Evolutionary conservation across 2,888 invertebrate species (phyloP).

Genomic region (Mythimna ferrago): DNA sequence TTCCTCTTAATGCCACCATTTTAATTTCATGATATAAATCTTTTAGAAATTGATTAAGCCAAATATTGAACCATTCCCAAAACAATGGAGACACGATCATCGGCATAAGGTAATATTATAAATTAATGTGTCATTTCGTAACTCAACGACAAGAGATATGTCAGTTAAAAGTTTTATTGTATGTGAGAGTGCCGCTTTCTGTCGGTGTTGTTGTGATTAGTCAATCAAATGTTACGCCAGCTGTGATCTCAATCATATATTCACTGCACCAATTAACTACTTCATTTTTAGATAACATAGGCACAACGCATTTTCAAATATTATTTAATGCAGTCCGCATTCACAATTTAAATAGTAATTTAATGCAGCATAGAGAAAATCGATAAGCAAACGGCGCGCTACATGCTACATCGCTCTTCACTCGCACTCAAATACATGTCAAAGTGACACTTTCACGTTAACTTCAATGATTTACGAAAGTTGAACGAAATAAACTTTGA

Average conservation of each 20-base stretch:
- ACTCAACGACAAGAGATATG: slow-evolving; percentile 30
- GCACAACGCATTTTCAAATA: slow-evolving; percentile 77
- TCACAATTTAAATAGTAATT: slow-evolving; percentile 86
- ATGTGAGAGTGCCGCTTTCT: slow-evolving; percentile 23
- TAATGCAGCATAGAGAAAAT: slow-evolving; percentile 90
- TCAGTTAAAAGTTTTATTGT: slow-evolving; percentile 24
- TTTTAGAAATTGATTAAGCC: slow-evolving; percentile 86
- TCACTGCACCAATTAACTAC: slow-evolving; percentile 67
- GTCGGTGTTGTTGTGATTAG: slow-evolving; percentile 35
- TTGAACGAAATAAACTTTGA: slow-evolving; percentile 52
- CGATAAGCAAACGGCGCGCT: slow-evolving; percentile 88
- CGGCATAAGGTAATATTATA: slow-evolving; percentile 75
- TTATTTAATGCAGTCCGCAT: slow-evolving; percentile 77
- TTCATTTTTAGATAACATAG: slow-evolving; percentile 67
- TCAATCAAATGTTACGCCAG: slow-evolving; percentile 45
- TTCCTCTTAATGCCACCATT: slow-evolving; percentile 87
- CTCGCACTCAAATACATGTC: slow-evolving; percentile 77
- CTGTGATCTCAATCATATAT: slow-evolving; percentile 55
- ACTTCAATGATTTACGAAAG: slow-evolving; percentile 65
- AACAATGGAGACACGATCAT: slow-evolving; percentile 84
- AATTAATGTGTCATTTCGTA: slow-evolving; percentile 50
- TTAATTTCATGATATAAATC: slow-evolving; percentile 88
- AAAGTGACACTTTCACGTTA: slow-evolving; percentile 77
- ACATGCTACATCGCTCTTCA: slow-evolving; percentile 82
- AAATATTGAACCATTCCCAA: slow-evolving; percentile 89